These are phyloP conservation scores for Notolepis coatsorum DNA, from an alignment of 2,797 vertebrate species.

Conservation along the genomic window DNA sequence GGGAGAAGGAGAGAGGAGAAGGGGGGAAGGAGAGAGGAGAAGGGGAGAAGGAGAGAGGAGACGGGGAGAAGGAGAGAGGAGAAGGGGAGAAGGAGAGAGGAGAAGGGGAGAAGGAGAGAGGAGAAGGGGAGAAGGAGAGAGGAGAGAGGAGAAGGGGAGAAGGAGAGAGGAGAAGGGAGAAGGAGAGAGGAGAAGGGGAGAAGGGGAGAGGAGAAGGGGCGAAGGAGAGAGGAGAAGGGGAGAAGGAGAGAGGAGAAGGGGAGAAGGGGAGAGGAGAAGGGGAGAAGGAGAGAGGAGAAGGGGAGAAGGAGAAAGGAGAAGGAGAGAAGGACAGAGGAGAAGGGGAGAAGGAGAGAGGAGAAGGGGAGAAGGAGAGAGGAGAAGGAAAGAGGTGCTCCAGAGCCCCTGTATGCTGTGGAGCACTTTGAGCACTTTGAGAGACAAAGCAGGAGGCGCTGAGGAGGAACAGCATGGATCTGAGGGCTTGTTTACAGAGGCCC, in stretches of 20 bases:
- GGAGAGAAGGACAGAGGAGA: slow-evolving; percentile 32
- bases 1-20: not conserved
- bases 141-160: slow-evolving; percentile 23
- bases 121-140: slow-evolving; percentile 42
- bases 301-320: slow-evolving; percentile 41
- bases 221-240: slow-evolving; percentile 55
- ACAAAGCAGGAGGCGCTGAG: slow-evolving; percentile 77
- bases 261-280: no score
- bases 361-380: not conserved
- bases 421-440: slow-evolving; percentile 78
- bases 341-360: slow-evolving; percentile 47
- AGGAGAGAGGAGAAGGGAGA: slow-evolving; percentile 49
- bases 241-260: not conserved
- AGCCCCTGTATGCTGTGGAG: slow-evolving; percentile 61
- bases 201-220: slow-evolving; percentile 17
- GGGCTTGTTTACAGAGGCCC: slow-evolving; percentile 80
- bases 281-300: slow-evolving; percentile 43
- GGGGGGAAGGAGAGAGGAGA: slow-evolving; percentile 25
- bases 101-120: not conserved
- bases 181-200: slow-evolving; percentile 39
- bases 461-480: slow-evolving; percentile 80
- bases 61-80: slow-evolving; percentile 23
- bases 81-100: slow-evolving; percentile 14
- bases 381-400: slow-evolving; percentile 61
- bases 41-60: slow-evolving; percentile 20